Percentiles rank a stretch among this genome's conserved stretches.
phyloP scores from a whole-genome alignment of 2,888 invertebrate species.

The Caenorhabditis parvicauda region DNA sequence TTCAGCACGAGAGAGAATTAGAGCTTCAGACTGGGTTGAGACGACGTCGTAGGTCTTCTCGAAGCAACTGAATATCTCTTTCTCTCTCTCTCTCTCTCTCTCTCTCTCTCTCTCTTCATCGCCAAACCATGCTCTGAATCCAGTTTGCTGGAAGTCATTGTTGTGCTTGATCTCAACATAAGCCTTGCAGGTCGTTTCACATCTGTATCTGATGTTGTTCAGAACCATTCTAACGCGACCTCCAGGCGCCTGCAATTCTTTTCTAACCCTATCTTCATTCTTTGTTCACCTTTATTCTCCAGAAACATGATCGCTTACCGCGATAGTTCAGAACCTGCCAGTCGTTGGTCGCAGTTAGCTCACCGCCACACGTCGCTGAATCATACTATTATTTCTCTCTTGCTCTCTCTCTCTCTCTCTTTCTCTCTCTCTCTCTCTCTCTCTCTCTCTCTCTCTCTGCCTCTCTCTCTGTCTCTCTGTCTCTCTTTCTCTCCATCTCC shows the following conservation, averaged over 20 bases:
- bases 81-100: background rate
- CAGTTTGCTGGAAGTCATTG: constrained; percentile 59
- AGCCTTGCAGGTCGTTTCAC: constrained; percentile 52
- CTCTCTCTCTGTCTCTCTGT: background rate
- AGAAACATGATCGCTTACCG: constrained; percentile 54
- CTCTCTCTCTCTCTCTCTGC: background rate
- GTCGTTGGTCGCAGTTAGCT: constrained; percentile 37
- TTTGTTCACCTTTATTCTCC: constrained; percentile 47
- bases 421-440: no score
- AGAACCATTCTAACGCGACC: constrained; percentile 50
- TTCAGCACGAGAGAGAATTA: constrained; percentile 46
- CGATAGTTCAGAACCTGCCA: constrained; percentile 59
- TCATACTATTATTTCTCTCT: background rate
- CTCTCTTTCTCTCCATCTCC: background rate
- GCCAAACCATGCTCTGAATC: constrained; percentile 54
- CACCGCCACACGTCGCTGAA: constrained; percentile 47
- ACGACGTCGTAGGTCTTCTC: constrained; percentile 47
- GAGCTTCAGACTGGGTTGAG: constrained; percentile 56
- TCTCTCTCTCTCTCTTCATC: background rate
- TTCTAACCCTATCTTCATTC: background rate
- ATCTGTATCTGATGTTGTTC: constrained; percentile 47
- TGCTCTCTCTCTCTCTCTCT: no score
- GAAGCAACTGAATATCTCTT: constrained; percentile 42
- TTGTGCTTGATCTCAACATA: constrained; percentile 58
- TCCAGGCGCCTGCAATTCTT: constrained; percentile 10